A percentile compares a stretch with the other conserved stretches of the same genome.
Evolutionary conservation across 2,113 vertebrate genomes (phyloP).

Genomic region (Grammomys dolichurus): DNA sequence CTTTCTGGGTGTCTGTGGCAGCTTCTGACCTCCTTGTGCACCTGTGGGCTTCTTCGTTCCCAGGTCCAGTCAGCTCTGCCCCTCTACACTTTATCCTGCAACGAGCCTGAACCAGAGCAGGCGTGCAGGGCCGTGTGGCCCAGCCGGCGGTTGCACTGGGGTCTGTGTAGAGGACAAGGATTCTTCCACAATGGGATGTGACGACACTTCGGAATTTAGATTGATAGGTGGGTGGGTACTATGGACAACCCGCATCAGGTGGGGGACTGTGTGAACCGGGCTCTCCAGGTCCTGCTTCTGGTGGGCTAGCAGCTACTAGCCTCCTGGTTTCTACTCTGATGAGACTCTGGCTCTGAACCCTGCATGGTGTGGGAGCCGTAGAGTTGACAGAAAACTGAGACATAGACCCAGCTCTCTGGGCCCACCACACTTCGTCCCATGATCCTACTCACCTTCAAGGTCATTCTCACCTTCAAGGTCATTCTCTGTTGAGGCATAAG

Average conservation of each 20-base stretch:
- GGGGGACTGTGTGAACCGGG: background rate
- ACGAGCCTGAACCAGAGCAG: background rate
- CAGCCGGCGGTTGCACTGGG: background rate
- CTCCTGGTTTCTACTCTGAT: background rate
- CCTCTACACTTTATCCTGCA: background rate
- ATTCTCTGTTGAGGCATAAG: constrained; percentile 13
- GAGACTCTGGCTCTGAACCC: background rate
- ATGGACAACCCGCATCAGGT: background rate
- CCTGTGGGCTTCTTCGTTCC: background rate
- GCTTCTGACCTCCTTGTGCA: background rate
- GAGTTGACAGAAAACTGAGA: background rate
- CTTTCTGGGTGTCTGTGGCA: background rate
- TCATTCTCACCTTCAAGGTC: background rate
- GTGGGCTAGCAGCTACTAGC: background rate
- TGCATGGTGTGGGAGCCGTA: background rate
- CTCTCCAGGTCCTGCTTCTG: background rate
- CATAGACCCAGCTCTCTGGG: background rate
- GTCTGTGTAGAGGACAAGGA: too few species aligned
- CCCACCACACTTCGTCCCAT: background rate
- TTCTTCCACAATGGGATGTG: background rate
- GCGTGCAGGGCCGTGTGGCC: background rate
- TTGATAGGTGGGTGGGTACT: background rate
- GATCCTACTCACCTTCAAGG: background rate
- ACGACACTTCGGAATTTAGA: background rate
- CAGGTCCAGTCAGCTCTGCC: accelerated